Evolutionary conservation across 2,113 vertebrate genomes (phyloP), one percentile per base, ranked within the genome.

Genomic region (Cervus canadensis): DNA sequence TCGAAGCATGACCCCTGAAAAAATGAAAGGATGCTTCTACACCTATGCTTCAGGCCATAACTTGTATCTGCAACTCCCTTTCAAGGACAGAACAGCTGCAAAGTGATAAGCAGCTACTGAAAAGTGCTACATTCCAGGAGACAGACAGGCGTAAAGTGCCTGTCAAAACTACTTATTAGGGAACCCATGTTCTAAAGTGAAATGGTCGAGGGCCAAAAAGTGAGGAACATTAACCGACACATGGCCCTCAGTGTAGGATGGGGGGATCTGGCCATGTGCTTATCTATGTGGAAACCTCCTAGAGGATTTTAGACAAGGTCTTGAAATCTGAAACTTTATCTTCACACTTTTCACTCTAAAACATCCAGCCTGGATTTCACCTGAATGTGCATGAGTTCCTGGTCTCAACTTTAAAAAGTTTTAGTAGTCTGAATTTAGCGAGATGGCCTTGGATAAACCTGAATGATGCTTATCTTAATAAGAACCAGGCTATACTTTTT

Each of bases 51-150:
- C 21, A 30, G 87, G 26, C 13, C 17, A 2, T 30, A 87, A 81
- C 59, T 56, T 88, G 0, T 6, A 43, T 23, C 36, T 81, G 79
- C 52, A 52, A 84, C 33, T 71, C 12, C 25, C 36, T 96, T 91
- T 83, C 57, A 83, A 88, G 54, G 48, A 92, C 17, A 54, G 60
- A 60, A 95, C 26, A 96, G 90, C 89, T 95, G 79, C 94, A 43
- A 40, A 52, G 40, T 52, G 56, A 87, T 30, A 89, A 85, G 94
- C 62, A 79, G 78, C 78, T 71, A 83, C 21, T 25, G 87, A 57
- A 64, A 89, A 91, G 79, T 14, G 92, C 82, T 83, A 78, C 91
- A 87, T 67, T 91, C 95, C 45, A 67, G 62, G 87, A 48, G 8
- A 67, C 17, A 92, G 83, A 67, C 2, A 81, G 36, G 82, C 52